These are phyloP conservation scores for Cerceris ruficornis DNA, from an alignment of 2,888 invertebrate genomes.

Conservation along the genomic window DNA sequence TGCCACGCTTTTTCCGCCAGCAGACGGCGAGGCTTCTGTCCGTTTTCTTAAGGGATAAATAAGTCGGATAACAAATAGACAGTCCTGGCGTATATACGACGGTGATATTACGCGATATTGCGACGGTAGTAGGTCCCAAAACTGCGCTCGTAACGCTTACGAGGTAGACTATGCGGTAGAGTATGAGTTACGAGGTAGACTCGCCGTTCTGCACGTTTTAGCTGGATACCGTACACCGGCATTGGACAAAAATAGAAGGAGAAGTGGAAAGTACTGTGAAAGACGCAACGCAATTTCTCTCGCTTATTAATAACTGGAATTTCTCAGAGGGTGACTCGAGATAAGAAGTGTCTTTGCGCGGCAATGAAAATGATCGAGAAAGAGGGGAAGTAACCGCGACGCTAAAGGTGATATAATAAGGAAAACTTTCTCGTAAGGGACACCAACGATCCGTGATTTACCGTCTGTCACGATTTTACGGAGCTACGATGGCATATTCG, in stretches of 20 bases:
- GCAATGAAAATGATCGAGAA: too few relatives aligned
- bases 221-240: neutral
- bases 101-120: slow-evolving; percentile 13
- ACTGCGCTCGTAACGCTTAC: slow-evolving; percentile 16
- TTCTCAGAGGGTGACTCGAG: too few relatives aligned
- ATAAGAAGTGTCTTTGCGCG: too few relatives aligned
- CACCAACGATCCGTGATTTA: too few relatives aligned
- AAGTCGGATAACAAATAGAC: neutral
- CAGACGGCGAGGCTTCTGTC: neutral
- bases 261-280: too few relatives aligned
- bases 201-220: neutral
- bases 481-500: too few relatives aligned
- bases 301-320: too few relatives aligned
- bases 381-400: too few relatives aligned
- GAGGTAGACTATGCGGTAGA: neutral
- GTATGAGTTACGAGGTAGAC: neutral
- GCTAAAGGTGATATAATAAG: too few relatives aligned
- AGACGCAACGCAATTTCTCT: too few relatives aligned
- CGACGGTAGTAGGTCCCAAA: slow-evolving; percentile 16
- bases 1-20: neutral
- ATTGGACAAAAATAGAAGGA: neutral
- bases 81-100: neutral
- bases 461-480: too few relatives aligned
- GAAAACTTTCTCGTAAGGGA: too few relatives aligned
- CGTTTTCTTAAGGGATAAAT: neutral